Evolutionary conservation across 2,888 invertebrate genomes (phyloP).

Genomic region (Drosophila tanythrix): DNA sequence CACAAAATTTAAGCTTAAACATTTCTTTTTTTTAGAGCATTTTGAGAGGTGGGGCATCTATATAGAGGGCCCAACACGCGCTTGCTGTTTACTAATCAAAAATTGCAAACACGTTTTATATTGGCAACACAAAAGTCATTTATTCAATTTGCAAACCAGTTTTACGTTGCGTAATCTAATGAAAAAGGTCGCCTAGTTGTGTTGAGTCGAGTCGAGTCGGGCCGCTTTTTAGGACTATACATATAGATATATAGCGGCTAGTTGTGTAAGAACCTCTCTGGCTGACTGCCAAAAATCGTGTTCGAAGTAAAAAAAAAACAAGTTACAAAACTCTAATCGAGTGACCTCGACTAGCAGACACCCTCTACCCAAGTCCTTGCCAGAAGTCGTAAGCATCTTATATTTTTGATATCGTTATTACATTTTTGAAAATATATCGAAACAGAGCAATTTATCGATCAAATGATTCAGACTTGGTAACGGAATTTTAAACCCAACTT

Average conservation of each 20-base stretch:
- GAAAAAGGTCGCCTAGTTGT: conserved; percentile 67
- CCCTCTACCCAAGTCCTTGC: neutral
- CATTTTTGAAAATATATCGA: neutral
- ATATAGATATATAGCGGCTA: conserved; percentile 8
- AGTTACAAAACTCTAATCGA: neutral
- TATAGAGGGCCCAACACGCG: conserved; percentile 19
- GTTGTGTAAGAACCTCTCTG: conserved; percentile 48
- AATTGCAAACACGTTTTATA: conserved; percentile 79
- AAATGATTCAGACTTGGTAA: neutral
- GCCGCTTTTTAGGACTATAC: conserved; percentile 51
- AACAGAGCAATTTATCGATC: neutral
- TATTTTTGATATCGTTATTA: neutral
- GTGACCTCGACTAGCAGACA: neutral
- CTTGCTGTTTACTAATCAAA: conserved; percentile 68
- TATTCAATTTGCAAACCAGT: conserved; percentile 80
- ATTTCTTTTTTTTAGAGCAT: conserved; percentile 2
- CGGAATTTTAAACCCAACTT: neutral
- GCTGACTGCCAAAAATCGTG: conserved; percentile 59
- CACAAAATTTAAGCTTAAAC: conserved; percentile 38
- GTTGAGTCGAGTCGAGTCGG: conserved; percentile 27
- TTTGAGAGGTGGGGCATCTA: neutral
- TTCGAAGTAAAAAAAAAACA: conserved; percentile 30
- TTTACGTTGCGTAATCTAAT: conserved; percentile 78
- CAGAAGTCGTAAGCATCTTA: neutral
- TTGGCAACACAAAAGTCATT: conserved; percentile 80